Evolutionary conservation across 1,140 invertebrate species (phyloP), one percentile per base, ranked within the genome.

Genomic region (Pachypeltis micranthus): DNA sequence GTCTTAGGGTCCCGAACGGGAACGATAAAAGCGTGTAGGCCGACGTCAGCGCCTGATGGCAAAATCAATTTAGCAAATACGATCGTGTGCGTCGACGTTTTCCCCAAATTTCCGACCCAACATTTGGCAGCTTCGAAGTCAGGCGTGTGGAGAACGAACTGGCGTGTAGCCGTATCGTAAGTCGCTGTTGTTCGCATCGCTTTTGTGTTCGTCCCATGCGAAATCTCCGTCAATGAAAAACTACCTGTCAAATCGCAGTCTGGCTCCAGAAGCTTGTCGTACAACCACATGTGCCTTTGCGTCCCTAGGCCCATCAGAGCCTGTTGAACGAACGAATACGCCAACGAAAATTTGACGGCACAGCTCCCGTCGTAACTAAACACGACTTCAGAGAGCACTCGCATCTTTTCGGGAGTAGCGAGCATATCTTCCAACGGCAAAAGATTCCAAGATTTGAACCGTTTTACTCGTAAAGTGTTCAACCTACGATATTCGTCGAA

Each of bases 41-140:
- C 94, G 71, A 93, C 90, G n/a, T 78, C 71, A 0, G 83, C 84
- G 7, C 65, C 65, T 75, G 95, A 89, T 1, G 80, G 68, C 2
- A 88, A 89, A 69, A 86, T 83, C 29, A 97, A 77, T 75, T 96
- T 90, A 1, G 94, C 94, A 77, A 91, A 96, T 2, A 94, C 79
- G 57, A 94, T 73, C 1, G 87, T 88, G 71, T 95, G 86, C 0
- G 91, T 95, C 61, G 90, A 87, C 26, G 83, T 85, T 81, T 95
- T 85, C 63, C 88, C 72, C 76, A 95, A 79, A 77, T 89, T 90
- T 68, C 91, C 92, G 69, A 87, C 81, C 94, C 94, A 98, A 76
- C 91, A 93, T 80, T 98, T 98, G 47, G 91, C 90, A 25, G 93
- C 90, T 75, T 95, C 86, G 77, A 96, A 90, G 75, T 93, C 88